phyloP scores from a whole-genome alignment of 2,888 invertebrate genomes.

The Drymonia ruficornis region DNA sequence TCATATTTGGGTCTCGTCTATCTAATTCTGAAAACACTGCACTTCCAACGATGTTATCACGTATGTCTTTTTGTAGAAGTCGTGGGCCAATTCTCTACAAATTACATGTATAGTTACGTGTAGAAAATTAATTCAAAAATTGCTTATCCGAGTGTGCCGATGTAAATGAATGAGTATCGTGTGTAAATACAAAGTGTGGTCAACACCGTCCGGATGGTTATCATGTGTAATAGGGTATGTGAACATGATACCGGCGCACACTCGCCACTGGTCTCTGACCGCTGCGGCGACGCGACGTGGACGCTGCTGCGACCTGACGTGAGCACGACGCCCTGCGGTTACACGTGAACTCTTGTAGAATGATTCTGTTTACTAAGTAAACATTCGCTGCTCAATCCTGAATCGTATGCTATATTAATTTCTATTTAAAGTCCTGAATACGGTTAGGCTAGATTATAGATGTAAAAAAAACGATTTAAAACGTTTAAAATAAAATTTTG shows the following conservation, averaged over 20 bases:
- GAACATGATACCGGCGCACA: constrained; percentile 57
- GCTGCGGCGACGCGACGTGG: constrained; percentile 37
- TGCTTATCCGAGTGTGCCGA: constrained; percentile 20
- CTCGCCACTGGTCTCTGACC: constrained; percentile 3
- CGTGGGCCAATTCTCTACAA: too few species aligned
- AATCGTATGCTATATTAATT: too few species aligned
- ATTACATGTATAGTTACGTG: too few species aligned
- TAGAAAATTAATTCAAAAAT: constrained; percentile 3
- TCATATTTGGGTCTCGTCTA: too few species aligned
- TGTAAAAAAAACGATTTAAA: too few species aligned
- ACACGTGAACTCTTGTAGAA: constrained; percentile 24
- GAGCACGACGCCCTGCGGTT: constrained; percentile 44
- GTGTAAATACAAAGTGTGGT: constrained; percentile 52
- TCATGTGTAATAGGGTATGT: constrained; percentile 70
- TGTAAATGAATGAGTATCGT: constrained; percentile 22
- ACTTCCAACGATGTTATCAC: too few species aligned
- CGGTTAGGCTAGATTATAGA: too few species aligned
- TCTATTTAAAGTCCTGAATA: too few species aligned
- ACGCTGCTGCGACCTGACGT: constrained; percentile 38
- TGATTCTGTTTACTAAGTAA: constrained; percentile 22
- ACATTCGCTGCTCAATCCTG: too few species aligned
- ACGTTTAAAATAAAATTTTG: too few species aligned
- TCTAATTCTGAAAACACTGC: too few species aligned
- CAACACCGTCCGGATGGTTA: constrained; percentile 46
- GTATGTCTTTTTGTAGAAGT: too few species aligned